phyloP scores from a whole-genome alignment of 2,797 vertebrate species.

The Sphenodon punctatus region DNA sequence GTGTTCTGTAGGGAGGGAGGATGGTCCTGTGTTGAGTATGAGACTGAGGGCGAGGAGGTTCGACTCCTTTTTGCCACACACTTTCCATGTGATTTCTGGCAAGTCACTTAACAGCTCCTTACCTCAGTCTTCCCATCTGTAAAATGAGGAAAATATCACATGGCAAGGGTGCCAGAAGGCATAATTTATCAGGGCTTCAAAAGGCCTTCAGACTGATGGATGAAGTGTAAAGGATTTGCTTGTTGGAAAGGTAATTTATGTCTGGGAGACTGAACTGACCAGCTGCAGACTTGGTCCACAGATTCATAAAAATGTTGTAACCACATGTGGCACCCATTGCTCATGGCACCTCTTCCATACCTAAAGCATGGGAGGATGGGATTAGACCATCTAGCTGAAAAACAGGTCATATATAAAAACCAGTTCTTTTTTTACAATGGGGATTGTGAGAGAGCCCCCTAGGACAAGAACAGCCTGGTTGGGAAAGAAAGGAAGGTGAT shows the following conservation, averaged over 20 bases:
- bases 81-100: background rate
- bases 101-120: background rate
- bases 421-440: background rate
- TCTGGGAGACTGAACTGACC: background rate
- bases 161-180: background rate
- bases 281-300: background rate
- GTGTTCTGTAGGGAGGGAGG: background rate
- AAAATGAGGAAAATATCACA: background rate
- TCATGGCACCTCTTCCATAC: background rate
- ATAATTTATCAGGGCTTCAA: background rate
- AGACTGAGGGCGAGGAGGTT: background rate
- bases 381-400: background rate
- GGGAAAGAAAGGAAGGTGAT: background rate
- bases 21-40: background rate
- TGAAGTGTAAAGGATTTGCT: background rate
- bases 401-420: background rate
- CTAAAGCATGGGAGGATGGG: background rate
- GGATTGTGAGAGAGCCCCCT: background rate
- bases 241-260: background rate
- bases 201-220: background rate
- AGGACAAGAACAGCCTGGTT: background rate
- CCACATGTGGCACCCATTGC: background rate
- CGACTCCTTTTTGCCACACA: background rate
- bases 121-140: rapidly evolving
- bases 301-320: background rate